Evolutionary conservation across 2,113 vertebrate species (phyloP), one percentile per base, ranked within the genome.

Genomic region (Gambusia holbrooki): DNA sequence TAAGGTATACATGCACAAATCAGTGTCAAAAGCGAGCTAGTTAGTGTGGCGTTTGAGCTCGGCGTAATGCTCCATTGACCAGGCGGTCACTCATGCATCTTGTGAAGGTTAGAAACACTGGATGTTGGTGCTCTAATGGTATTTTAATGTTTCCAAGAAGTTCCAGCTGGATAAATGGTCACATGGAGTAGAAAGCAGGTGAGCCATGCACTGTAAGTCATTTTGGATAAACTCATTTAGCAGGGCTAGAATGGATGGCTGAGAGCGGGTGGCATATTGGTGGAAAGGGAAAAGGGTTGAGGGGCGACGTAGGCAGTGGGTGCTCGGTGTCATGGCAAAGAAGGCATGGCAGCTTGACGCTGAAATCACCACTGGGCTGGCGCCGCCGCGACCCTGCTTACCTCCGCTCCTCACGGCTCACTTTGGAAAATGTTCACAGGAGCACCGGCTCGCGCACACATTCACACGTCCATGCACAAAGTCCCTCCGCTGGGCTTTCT

Each of bases 161-260:
- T 90, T 91, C 85, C 89, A 92, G 88, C 89, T 91, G 89, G 85
- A 88, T 92, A 93, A 93, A 90, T 73, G 88, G 82, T 86, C 80
- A 88, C 79, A 75, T 77, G 83, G 81, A 67, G 83, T 89, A 85
- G 84, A 89, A 84, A 84, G 73, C 88, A 91, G 89, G 89, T 89
- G 90, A 91, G 86, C 87, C 76, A 42, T 88, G 87, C 85, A 87
- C 84, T 90, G 84, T 81, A 87, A 89, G 87, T 87, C 88, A 77
- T 84, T 91, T 92, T 87, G 86, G 87, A 93, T 93, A 86, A 91
- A 92, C 83, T 86, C 76, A 91, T 91, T 90, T 84, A 84, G 80
- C 80, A 42, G 48, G 54, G 73, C 80, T 64, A 73, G 79, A 81
- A 81, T 83, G 91, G 92, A 92, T 91, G 87, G 90, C 92, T 92